Evolutionary conservation across 2,797 vertebrate genomes (phyloP).

Genomic region (Xerus rutilus): DNA sequence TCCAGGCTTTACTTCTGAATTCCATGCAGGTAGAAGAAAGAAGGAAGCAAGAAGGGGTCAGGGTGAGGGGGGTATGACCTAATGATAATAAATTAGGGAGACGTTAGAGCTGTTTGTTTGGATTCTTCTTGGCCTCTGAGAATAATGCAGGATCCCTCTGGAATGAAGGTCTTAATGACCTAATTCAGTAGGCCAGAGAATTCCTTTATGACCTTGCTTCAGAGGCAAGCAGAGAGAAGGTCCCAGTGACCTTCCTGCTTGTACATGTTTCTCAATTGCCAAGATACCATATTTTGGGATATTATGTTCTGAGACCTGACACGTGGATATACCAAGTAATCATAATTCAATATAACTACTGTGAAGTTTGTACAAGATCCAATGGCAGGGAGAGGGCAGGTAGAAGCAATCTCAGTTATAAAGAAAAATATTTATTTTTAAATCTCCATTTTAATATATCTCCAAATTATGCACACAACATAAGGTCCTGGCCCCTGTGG

Average conservation of each 20-base stretch:
- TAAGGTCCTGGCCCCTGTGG: not conserved
- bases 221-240: not conserved
- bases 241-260: not conserved
- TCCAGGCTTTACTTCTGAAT: slow-evolving; percentile 8
- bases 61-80: not conserved
- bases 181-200: not conserved
- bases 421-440: slow-evolving; percentile 29
- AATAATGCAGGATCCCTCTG: not conserved
- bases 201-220: not conserved
- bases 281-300: not conserved
- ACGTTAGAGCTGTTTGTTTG: not conserved
- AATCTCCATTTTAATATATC: not conserved
- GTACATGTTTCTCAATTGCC: not conserved
- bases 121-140: not conserved
- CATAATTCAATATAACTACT: not conserved
- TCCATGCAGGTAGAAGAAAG: not conserved
- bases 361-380: not conserved
- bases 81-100: too few relatives aligned
- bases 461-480: not conserved
- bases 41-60: not conserved
- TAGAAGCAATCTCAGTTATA: not conserved
- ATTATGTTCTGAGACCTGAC: not conserved
- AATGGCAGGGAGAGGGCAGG: not conserved
- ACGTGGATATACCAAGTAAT: not conserved
- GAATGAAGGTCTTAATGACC: not conserved